Conservation (phyloP, 2,113 vertebrate species). For the Lycocorax pyrrhopterus region DNA sequence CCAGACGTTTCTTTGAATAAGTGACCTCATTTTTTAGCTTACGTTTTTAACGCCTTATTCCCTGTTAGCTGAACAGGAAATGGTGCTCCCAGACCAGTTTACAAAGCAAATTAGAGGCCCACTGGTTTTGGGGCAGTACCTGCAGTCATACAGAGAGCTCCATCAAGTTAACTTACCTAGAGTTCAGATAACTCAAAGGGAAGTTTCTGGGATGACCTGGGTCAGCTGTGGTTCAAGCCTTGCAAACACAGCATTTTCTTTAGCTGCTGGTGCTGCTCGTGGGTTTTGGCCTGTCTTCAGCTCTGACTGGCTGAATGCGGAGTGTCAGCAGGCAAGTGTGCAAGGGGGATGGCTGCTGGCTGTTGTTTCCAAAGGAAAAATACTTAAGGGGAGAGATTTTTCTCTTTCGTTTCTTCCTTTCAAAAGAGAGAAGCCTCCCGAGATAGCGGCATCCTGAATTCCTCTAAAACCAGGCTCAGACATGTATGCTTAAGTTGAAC, state of each 20-base stretch:
- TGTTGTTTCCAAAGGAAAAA: conserved; percentile 24
- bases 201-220: not conserved
- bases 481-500: not conserved
- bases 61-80: not conserved
- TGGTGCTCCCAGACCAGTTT: not conserved
- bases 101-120: not conserved
- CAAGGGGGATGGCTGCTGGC: not conserved
- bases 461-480: not conserved
- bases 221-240: not conserved
- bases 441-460: not conserved
- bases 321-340: not conserved
- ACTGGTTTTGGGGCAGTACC: not conserved
- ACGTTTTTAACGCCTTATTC: not conserved
- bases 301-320: not conserved
- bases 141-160: not conserved
- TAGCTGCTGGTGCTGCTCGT: not conserved
- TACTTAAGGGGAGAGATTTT: not conserved
- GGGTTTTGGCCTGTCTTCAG: not conserved
- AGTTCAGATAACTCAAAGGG: not conserved
- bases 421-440: not conserved
- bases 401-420: not conserved
- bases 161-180: not conserved
- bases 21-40: not conserved
- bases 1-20: not conserved
- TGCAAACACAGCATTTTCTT: not conserved